Evolutionary conservation across 1,140 invertebrate species (phyloP), one percentile per base, ranked within the genome.

Genomic region (Frieseomelitta varia): DNA sequence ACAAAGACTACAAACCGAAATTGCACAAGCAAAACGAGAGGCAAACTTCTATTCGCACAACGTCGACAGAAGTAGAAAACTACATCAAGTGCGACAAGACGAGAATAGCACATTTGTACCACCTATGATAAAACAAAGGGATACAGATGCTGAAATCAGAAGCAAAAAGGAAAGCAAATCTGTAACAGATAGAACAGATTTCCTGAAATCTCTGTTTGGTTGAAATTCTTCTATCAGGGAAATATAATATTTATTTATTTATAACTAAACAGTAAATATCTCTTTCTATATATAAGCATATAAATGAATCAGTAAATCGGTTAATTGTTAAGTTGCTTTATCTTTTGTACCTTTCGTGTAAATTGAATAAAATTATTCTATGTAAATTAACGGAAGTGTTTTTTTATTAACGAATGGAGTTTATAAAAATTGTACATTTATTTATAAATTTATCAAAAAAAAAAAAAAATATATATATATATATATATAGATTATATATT

Each of bases 21-120:
- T 99, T 73, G 96, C 98, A 11, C 97, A 98, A 92, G 98, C 97
- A 1, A 99, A 99, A 94, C 96, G 97, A 92, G 98, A 99, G 95
- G 97, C 98, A 0, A 97, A 97, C 69, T 98, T 97, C 95, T 98
- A 98, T 94, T 97, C 97, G 71, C 95, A 96, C 82, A 98, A 98
- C 95, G 95, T 98, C 19, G 97, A 98, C 88, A 97, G 97, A 91
- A 97, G 97, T 94, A 96, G 96, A 91, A 97, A 96, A 94, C 90
- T 97, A 15, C 96, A 96, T 82, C 96, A 96, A 84, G 95, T 92
- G 61, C 82, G 90, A 47, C 82, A 88, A 86, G 90, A 90, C 71
- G 69, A 88, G 11, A 72, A 21, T 6, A 86, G 77, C 8, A 87
- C 79, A 0, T 94, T 94, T 89, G 77, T 92, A 85, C 79, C 92